Conservation (phyloP, 2,797 vertebrate species). For the Pseudochromis fuscus region DNA sequence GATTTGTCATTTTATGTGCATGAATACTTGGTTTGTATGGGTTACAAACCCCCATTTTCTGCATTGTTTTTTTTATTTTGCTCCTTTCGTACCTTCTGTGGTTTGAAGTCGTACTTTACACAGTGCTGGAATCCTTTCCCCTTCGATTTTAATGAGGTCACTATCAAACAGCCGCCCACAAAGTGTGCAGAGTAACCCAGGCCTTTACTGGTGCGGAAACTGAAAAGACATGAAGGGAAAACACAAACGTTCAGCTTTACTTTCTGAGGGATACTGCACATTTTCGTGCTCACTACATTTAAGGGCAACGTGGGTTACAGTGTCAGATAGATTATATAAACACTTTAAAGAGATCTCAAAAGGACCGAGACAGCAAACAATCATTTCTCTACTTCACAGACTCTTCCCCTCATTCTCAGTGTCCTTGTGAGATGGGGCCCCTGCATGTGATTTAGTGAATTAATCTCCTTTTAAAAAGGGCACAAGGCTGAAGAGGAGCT, state of each 20-base stretch:
- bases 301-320: conserved; percentile 33
- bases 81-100: conserved; percentile 91
- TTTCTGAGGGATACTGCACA: conserved; percentile 16
- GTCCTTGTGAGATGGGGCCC: conserved; percentile 25
- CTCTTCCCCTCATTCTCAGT: conserved; percentile 35
- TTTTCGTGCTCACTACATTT: conserved; percentile 16
- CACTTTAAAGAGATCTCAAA: conserved; percentile 44
- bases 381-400: conserved; percentile 52
- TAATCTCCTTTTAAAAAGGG: conserved; percentile 73
- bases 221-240: conserved; percentile 68
- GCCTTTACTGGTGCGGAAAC: conserved; percentile 98
- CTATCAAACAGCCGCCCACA: conserved; percentile 95
- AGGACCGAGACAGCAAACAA: conserved; percentile 42
- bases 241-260: conserved; percentile 29
- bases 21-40: conserved; percentile 14
- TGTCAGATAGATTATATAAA: conserved; percentile 25
- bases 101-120: conserved; percentile 99
- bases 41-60: conserved; percentile 1
- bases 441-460: conserved; percentile 70
- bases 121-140: conserved; percentile 99
- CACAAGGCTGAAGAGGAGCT: conserved; percentile 51
- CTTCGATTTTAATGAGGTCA: conserved; percentile 98
- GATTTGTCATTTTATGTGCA: conserved; percentile 22
- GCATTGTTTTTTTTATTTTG: not conserved
- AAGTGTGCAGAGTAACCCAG: conserved; percentile 99